Evolutionary conservation across 2,797 vertebrate genomes (phyloP), one percentile per base, ranked within the genome.

Genomic region (Amblyraja radiata): DNA sequence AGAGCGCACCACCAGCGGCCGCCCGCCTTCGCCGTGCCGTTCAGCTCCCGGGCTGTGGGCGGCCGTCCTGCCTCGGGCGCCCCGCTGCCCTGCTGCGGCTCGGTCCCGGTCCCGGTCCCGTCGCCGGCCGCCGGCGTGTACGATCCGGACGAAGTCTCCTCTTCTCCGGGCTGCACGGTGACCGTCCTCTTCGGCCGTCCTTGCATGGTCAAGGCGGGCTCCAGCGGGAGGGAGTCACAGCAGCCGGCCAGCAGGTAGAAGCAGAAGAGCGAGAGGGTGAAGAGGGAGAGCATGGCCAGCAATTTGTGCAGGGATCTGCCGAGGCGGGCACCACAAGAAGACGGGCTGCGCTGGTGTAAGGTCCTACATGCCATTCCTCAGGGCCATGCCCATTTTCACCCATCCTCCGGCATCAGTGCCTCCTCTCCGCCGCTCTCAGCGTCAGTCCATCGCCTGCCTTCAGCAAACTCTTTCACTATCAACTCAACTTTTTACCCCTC

Each of bases 171-270:
- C 84, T 32, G 61, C 25, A 8, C 7, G 0, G 58, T 86, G 21
- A 13, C 23, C 39, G 8, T 10, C 39, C 39, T n/a, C 8, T 28
- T 18, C 28, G 58, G 28, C 28, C 14, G n/a, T 14, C 28, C 61
- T 16, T 32, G 83, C 28, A 28, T 25, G 18, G 11, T 88, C n/a
- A 32, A 65, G 84, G 13, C 84, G 84, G 14, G 14, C 14, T 65
- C 84, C n/a, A 32, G 61, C 16, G 73, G 93, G 25, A 95, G 95
- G 18, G 96, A 95, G 93, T 95, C 95, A 93, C 96, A 96, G 95
- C 96, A 95, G 83, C 95, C 96, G 46, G 95, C 95, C 83, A 97
- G 94, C 25, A 97, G 94, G 18, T 96, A 97, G 14, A 97, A 94
- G 39, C 97, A 79, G 6, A 95, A 96, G 93, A 96, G 96, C 94